Conservation (phyloP, 2,113 vertebrate species). For the Chionis minor region DNA sequence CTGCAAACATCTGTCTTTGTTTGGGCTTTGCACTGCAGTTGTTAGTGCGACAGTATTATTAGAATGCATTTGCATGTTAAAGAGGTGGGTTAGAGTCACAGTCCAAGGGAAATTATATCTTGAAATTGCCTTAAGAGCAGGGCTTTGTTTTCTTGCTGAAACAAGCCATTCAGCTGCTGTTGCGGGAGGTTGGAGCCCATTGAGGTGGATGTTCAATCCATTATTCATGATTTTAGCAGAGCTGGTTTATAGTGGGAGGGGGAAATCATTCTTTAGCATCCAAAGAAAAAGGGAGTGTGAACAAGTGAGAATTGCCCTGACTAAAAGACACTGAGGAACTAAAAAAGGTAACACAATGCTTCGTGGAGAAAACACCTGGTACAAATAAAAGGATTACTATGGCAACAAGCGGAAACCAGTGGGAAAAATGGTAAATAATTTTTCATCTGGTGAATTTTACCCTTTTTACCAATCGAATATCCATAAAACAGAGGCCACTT, state of each 20-base stretch:
- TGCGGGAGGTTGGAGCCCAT: not conserved
- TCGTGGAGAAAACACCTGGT: not conserved
- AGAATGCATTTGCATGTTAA: constrained; percentile 12
- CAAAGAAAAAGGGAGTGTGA: not conserved
- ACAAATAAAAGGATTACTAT: not conserved
- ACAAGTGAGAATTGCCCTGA: not conserved
- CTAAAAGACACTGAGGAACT: not conserved
- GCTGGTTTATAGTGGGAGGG: not conserved
- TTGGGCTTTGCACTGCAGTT: not conserved
- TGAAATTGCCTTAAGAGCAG: constrained; percentile 33
- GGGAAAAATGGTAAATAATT: not conserved
- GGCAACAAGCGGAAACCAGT: not conserved
- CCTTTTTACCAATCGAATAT: not conserved
- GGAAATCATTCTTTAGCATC: not conserved
- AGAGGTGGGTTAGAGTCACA: constrained; percentile 1
- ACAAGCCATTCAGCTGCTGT: constrained; percentile 44
- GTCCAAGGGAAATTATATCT: constrained; percentile 23
- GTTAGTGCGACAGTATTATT: constrained; percentile 29
- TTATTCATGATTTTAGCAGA: constrained; percentile 42
- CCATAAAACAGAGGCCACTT: not conserved
- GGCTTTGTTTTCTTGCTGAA: constrained; percentile 48
- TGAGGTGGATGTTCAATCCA: not conserved
- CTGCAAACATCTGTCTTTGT: constrained; percentile 53
- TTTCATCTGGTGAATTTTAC: not conserved
- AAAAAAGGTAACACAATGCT: not conserved